Evolutionary conservation across 2,113 vertebrate genomes (phyloP).

Genomic region (Pelusios castaneus): DNA sequence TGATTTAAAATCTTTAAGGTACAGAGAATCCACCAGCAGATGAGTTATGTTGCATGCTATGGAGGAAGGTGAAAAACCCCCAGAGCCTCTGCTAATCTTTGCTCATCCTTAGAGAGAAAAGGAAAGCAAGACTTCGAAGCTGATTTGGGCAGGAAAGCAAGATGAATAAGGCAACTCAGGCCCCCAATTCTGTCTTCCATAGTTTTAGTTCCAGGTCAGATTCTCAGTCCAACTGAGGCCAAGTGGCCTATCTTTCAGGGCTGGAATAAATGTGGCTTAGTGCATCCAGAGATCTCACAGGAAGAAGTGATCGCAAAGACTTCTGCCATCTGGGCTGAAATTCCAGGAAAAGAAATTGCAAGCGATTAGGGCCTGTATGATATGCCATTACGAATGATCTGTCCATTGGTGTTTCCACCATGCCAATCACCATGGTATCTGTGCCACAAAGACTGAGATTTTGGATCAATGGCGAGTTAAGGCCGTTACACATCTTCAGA

Average conservation of each 20-base stretch:
- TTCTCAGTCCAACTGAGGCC: not conserved
- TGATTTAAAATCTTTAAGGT: too few species aligned
- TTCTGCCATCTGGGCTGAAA: not conserved
- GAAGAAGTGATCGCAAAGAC: not conserved
- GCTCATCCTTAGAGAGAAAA: not conserved
- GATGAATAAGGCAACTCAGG: not conserved
- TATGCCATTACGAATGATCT: not conserved
- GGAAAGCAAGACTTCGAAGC: not conserved
- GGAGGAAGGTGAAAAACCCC: too few species aligned
- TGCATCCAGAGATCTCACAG: not conserved
- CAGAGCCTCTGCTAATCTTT: too few species aligned
- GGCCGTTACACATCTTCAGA: not conserved
- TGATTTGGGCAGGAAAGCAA: not conserved
- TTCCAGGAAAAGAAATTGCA: not conserved
- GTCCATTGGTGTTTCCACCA: not conserved
- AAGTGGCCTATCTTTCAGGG: not conserved
- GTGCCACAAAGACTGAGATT: not conserved
- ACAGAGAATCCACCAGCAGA: too few species aligned
- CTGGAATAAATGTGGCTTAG: not conserved
- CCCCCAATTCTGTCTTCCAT: rapidly evolving
- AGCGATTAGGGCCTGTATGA: rapidly evolving
- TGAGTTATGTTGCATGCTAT: too few species aligned
- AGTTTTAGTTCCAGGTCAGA: slow-evolving; percentile 1
- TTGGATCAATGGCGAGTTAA: not conserved
- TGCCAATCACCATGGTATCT: not conserved